A percentile compares a stretch with the other conserved stretches of the same genome.
Evolutionary conservation across 1,140 invertebrate genomes (phyloP).

Genomic region (Melipona quadrifasciata): DNA sequence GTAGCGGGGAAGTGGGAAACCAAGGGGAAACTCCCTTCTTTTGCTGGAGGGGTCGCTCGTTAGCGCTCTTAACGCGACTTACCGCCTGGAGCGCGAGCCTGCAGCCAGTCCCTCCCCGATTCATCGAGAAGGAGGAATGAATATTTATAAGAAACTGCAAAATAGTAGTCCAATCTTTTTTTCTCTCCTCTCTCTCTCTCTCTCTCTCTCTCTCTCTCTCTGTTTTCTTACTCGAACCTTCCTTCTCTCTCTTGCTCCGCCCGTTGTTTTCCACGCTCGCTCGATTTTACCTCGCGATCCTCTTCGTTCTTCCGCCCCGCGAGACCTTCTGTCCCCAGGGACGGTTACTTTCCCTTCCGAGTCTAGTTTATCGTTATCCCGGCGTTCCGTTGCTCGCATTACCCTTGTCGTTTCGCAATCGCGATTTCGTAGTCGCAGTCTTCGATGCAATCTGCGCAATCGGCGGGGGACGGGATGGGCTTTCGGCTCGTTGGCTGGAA

Average conservation of each 20-base stretch:
- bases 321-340: neutral
- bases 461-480: too few species aligned
- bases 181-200: neutral
- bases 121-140: conserved; percentile 78
- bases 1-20: conserved; percentile 43
- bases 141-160: conserved; percentile 82
- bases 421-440: neutral
- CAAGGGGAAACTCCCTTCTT: conserved; percentile 56
- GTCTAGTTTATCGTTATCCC: neutral
- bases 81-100: conserved; percentile 78
- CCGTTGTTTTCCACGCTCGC: too few species aligned
- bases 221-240: neutral
- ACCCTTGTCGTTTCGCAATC: neutral
- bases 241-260: too few species aligned
- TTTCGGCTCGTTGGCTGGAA: too few species aligned
- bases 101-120: conserved; percentile 73
- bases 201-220: too few species aligned
- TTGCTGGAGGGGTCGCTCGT: conserved; percentile 77
- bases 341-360: neutral
- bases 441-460: conserved; percentile 16
- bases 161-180: conserved; percentile 71
- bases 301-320: neutral
- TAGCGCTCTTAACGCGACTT: conserved; percentile 80
- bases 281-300: too few species aligned
- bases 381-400: neutral